Evolutionary conservation across 2,888 invertebrate species (phyloP).

Genomic region (Dione vanillae): DNA sequence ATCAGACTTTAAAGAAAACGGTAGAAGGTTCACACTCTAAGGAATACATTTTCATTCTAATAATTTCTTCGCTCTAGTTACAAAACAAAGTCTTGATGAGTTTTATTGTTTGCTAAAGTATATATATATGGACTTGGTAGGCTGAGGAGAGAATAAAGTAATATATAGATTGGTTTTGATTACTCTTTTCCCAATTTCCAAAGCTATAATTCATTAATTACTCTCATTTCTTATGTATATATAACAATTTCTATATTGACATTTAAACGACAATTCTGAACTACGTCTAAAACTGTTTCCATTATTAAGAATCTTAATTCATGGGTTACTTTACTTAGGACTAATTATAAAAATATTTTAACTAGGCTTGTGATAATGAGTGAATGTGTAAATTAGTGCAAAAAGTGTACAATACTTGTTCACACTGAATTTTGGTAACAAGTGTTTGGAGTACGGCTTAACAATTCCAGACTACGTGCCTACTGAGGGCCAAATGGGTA

Average conservation of each 20-base stretch:
- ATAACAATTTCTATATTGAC: too few relatives aligned
- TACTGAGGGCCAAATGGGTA: slow-evolving; percentile 78
- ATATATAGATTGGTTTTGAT: too few relatives aligned
- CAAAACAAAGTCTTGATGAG: background rate
- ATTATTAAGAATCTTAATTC: background rate
- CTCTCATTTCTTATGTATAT: too few relatives aligned
- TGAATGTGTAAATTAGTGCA: slow-evolving; percentile 55
- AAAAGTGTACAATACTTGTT: slow-evolving; percentile 48
- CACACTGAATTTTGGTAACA: slow-evolving; percentile 56
- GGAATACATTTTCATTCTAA: background rate
- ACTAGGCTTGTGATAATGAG: slow-evolving; percentile 53
- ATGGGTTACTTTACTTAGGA: slow-evolving; percentile 10
- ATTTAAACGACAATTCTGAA: too few relatives aligned
- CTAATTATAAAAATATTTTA: background rate
- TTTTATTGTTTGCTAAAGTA: too few relatives aligned
- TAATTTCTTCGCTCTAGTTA: background rate
- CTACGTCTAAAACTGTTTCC: too few relatives aligned
- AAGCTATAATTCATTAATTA: too few relatives aligned
- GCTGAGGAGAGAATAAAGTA: too few relatives aligned
- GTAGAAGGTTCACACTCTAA: background rate
- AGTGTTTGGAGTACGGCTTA: slow-evolving; percentile 56
- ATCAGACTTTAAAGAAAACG: background rate
- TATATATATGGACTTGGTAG: too few relatives aligned
- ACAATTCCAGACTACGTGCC: slow-evolving; percentile 75
- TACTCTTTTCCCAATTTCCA: too few relatives aligned